Base-by-base conservation (phyloP, 1,140 invertebrate species). In the Drosophila lowei region DNA sequence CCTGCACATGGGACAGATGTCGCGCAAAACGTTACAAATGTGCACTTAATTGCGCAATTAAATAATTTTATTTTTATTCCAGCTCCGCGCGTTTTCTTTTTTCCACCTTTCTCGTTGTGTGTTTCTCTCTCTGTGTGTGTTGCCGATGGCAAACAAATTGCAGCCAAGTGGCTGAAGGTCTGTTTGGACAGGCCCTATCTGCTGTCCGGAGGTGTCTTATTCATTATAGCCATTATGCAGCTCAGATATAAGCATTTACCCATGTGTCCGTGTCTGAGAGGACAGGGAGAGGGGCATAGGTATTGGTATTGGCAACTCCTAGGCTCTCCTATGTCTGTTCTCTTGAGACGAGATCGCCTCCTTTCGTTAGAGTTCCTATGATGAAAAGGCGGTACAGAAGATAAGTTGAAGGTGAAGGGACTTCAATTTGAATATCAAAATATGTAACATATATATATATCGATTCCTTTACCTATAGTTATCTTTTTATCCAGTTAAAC, bases 31-130 rank as follows among this genome's bases (percentile, higher is more conserved):
- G 88, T 88, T 88, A 90, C 83, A 88, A 90, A 90, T 81, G 79
- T 88, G 71, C 79, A 90, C 85, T 90, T 90, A 90, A 90, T 90
- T 90, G 88, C 83, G 88, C 83, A 90, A 90, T 90, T 90, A 90
- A 90, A 90, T 88, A 88, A 89, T 88, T 88, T 88, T 77, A 89
- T 79, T 88, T 88, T 75, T 38, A 38, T 38, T 38, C 34, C 34
- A 38, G 68, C 73, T 71, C 58, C 68, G 77, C 74, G 64, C 68
- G 68, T 73, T 75, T 64, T 74, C 52, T 54, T 30, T 68, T 48
- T 28, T 28, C 44, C 44, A 55, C 23, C 28, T 43, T 38, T 15
- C 11, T 42, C 9, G 34, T 11, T 48, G 18, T 28, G 11, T 28
- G 28, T 56, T 13, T 23, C 42, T 38, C 42, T 75, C 52, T 70